Base-by-base conservation (phyloP, 2,797 vertebrate species). In the Sebastes trivittatus region DNA sequence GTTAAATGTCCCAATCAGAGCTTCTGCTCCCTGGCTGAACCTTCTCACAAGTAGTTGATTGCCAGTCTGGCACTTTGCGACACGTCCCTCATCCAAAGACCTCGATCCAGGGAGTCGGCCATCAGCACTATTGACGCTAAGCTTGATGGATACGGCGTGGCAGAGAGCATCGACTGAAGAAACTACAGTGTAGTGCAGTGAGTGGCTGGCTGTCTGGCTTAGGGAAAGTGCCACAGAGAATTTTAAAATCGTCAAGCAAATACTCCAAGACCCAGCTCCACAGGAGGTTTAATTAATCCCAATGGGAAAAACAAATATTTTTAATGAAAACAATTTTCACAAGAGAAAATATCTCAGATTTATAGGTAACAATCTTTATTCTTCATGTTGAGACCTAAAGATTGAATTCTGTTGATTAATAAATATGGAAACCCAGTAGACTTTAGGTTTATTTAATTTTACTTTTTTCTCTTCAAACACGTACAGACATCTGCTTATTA, bases 101-200 rank as follows among this genome's bases (percentile, higher is more conserved):
- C 67, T 75, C 49, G 62, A 86, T 77, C 58, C 80, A 74, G 42
- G 7, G 74, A 88, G 63, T 73, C 77, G 38, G 77, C 77, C 75
- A 78, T 92, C 85, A 90, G 85, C 32, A 75, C 64, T 87, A 84
- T 83, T 89, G 85, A 90, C 30, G 80, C 72, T 87, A 78, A 86
- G 70, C 78, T 78, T 82, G 86, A 92, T 88, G 78, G 79, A 89
- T 88, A 71, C 10, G 27, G 25, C 49, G 76, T 59, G 62, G 69
- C 72, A 76, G 72, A 80, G 73, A 69, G 68, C 56, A 81, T 75
- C 11, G 71, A 78, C 80, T 74, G 36, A 76, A 80, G 67, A 78
- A 79, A 64, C 70, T 62, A 60, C 60, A 69, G 70, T 80, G 70
- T 4, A 62, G 59, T 36, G 60, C 34, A 79, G 42, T 10, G 76